Evolutionary conservation across 2,888 invertebrate genomes (phyloP).

Genomic region (Agrilus cyanescens): DNA sequence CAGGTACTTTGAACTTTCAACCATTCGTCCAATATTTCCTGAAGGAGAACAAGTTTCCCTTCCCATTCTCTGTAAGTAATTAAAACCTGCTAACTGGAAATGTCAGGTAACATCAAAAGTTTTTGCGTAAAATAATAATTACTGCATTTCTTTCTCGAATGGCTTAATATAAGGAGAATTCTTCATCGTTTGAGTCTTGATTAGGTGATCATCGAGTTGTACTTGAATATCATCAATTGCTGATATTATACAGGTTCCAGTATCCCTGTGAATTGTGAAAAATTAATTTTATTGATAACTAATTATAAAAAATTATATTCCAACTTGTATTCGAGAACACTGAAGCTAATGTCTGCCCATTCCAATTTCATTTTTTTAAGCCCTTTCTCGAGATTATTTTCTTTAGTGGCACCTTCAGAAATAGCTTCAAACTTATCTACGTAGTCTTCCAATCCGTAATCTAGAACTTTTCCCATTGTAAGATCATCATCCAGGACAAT

Average conservation of each 20-base stretch:
- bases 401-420: slow-evolving; percentile 91
- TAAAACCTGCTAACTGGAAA: neutral
- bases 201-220: slow-evolving; percentile 86
- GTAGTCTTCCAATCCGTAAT: slow-evolving; percentile 81
- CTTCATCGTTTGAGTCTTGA: slow-evolving; percentile 96
- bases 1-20: slow-evolving; percentile 89
- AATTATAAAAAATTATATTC: slow-evolving; percentile 22
- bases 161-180: slow-evolving; percentile 95
- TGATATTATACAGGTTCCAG: slow-evolving; percentile 82
- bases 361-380: slow-evolving; percentile 82
- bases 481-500: slow-evolving; percentile 73
- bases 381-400: slow-evolving; percentile 83
- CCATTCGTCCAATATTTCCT: slow-evolving; percentile 94
- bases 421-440: slow-evolving; percentile 82
- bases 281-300: neutral
- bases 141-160: slow-evolving; percentile 75
- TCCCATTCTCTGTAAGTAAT: slow-evolving; percentile 70
- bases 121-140: slow-evolving; percentile 28
- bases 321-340: slow-evolving; percentile 55
- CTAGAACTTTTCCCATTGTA: slow-evolving; percentile 75
- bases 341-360: slow-evolving; percentile 75
- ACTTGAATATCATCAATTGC: slow-evolving; percentile 90
- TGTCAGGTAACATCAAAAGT: neutral
- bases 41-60: slow-evolving; percentile 66
- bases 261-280: slow-evolving; percentile 47